These are phyloP conservation scores for Diaperis boleti DNA, from an alignment of 2,888 invertebrate species.

Conservation along the genomic window DNA sequence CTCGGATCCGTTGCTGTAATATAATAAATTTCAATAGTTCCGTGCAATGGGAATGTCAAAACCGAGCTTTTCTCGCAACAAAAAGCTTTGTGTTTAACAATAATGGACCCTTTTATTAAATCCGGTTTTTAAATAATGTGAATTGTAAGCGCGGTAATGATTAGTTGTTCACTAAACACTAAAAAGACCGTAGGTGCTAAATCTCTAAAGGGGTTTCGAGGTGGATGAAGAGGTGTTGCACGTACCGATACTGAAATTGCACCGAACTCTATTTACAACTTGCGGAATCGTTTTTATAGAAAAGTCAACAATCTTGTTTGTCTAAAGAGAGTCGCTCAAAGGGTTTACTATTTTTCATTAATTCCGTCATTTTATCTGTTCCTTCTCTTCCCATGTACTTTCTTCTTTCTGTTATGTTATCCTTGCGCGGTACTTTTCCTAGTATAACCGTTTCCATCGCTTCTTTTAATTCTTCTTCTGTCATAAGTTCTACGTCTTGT, in stretches of 20 bases:
- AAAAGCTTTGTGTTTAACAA: constrained; percentile 31
- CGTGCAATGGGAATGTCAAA: background rate
- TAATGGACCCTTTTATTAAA: constrained; percentile 8
- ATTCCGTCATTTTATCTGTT: too few relatives aligned
- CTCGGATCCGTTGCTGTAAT: too few relatives aligned
- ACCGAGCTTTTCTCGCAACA: background rate
- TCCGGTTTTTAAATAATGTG: too few relatives aligned
- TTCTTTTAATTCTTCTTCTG: too few relatives aligned
- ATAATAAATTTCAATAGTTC: constrained; percentile 13
- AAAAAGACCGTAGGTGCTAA: constrained; percentile 37
- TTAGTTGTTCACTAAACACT: constrained; percentile 27
- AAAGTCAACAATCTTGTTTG: constrained; percentile 32
- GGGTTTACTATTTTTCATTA: constrained; percentile 20
- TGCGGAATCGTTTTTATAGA: constrained; percentile 38
- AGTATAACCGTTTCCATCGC: too few relatives aligned
- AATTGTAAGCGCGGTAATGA: constrained; percentile 17
- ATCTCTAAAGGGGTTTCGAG: constrained; percentile 31
- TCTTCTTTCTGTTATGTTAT: too few relatives aligned
- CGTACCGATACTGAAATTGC: constrained; percentile 22
- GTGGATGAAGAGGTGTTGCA: constrained; percentile 22
- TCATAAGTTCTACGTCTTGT: too few relatives aligned
- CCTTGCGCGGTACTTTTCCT: too few relatives aligned
- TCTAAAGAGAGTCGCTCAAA: constrained; percentile 10
- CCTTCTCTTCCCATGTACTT: too few relatives aligned
- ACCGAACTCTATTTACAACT: constrained; percentile 41